Percentiles rank a stretch among this genome's conserved stretches.
These are phyloP conservation scores for Musca vetustissima DNA, from an alignment of 1,140 invertebrate species.

Conservation along the genomic window DNA sequence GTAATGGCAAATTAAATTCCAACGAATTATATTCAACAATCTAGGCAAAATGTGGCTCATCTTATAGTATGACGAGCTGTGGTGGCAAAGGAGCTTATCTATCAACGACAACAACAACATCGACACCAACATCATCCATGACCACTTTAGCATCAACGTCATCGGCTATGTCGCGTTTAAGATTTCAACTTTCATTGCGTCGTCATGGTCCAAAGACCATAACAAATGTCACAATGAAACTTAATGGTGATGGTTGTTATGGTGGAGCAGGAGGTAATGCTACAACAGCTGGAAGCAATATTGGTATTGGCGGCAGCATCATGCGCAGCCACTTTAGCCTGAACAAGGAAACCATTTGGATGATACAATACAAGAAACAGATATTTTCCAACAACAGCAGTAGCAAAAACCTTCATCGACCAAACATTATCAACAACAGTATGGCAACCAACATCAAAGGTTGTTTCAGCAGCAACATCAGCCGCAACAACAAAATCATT, in stretches of 20 bases:
- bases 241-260: too few species aligned
- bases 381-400: background rate
- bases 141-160: background rate
- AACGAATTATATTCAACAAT: background rate
- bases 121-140: background rate
- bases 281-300: background rate
- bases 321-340: too few species aligned
- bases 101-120: background rate
- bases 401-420: background rate
- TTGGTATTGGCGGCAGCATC: too few species aligned
- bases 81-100: too few species aligned
- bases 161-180: conserved; percentile 1
- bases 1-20: conserved; percentile 10
- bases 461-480: conserved; percentile 13
- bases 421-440: background rate
- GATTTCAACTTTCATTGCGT: conserved; percentile 2
- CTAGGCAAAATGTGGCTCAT: background rate
- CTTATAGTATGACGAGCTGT: too few species aligned
- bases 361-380: background rate
- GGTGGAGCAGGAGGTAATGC: background rate
- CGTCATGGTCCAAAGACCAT: background rate
- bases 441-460: background rate
- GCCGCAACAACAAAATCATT: conserved; percentile 14
- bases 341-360: background rate
- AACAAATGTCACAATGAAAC: too few species aligned